phyloP scores from a whole-genome alignment of 1,140 invertebrate genomes.

The Tetragnatha versicolor region DNA sequence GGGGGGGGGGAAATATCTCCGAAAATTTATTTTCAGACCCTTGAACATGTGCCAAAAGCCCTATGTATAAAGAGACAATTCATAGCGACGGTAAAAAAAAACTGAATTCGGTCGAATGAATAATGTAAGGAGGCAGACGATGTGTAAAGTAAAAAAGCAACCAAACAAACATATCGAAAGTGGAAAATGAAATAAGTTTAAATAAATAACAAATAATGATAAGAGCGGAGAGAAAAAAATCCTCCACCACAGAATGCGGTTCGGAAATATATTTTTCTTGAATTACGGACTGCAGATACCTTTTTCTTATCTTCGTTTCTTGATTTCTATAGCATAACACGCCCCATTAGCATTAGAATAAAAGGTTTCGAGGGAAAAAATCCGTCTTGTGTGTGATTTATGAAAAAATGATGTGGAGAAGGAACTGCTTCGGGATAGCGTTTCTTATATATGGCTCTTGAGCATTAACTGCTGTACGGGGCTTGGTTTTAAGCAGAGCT shows the following conservation, averaged over 20 bases:
- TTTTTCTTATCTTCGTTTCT: constrained; percentile 6
- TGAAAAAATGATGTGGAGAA: no score
- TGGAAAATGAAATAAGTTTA: constrained; percentile 32
- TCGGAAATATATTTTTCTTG: constrained; percentile 20
- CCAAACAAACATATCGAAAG: constrained; percentile 8
- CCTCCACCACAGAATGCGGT: background rate
- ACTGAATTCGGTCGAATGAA: background rate
- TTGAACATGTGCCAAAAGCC: constrained; percentile 44
- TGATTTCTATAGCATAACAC: constrained; percentile 44
- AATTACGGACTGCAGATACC: background rate
- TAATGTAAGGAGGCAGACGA: background rate
- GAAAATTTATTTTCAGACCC: constrained; percentile 23
- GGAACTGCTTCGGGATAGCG: no score
- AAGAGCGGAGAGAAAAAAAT: background rate
- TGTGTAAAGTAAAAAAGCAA: background rate
- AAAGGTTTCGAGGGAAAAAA: no score
- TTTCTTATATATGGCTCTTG: no score
- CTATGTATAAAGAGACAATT: constrained; percentile 46
- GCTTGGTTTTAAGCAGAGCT: no score
- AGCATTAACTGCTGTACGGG: no score
- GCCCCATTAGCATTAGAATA: constrained; percentile 32
- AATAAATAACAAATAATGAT: constrained; percentile 20
- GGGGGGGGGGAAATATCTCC: background rate
- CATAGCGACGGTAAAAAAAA: constrained; percentile 9
- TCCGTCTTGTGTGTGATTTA: no score